These are phyloP conservation scores for Lepidonotus clava DNA, from an alignment of 2,888 invertebrate species.

Conservation along the genomic window DNA sequence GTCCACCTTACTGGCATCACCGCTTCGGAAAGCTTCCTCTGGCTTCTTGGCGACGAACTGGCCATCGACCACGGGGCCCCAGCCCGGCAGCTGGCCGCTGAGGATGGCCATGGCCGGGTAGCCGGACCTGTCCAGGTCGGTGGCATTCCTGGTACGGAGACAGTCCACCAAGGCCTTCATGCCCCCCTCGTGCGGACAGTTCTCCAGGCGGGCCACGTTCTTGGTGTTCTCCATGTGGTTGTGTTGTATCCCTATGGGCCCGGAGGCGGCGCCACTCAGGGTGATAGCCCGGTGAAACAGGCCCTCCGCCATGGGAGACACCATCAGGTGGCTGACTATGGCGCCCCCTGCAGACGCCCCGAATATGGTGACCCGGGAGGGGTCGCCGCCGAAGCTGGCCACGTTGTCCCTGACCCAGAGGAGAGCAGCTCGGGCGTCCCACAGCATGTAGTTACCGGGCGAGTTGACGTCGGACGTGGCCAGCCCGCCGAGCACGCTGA, in stretches of 20 bases:
- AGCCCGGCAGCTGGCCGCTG: background rate
- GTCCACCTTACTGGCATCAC: background rate
- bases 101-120: background rate
- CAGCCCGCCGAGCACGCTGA: slow-evolving; percentile 77
- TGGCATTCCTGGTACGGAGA: background rate
- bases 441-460: slow-evolving; percentile 84
- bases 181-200: background rate
- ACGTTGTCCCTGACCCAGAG: slow-evolving; percentile 83
- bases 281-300: slow-evolving; percentile 31
- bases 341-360: slow-evolving; percentile 83
- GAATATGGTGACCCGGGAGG: slow-evolving; percentile 82
- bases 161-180: background rate
- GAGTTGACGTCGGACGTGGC: slow-evolving; percentile 83
- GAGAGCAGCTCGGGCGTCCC: slow-evolving; percentile 82
- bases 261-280: background rate
- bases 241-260: background rate
- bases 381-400: slow-evolving; percentile 82
- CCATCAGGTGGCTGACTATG: slow-evolving; percentile 78
- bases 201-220: slow-evolving; percentile 8
- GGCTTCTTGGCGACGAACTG: background rate
- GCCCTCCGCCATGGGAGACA: slow-evolving; percentile 74
- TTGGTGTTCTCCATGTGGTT: background rate
- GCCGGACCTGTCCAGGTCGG: background rate
- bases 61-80: slow-evolving; percentile 33
- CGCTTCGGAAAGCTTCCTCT: background rate